These are phyloP conservation scores for Sinonovacula constricta DNA, from an alignment of 1,140 invertebrate genomes.

Conservation along the genomic window DNA sequence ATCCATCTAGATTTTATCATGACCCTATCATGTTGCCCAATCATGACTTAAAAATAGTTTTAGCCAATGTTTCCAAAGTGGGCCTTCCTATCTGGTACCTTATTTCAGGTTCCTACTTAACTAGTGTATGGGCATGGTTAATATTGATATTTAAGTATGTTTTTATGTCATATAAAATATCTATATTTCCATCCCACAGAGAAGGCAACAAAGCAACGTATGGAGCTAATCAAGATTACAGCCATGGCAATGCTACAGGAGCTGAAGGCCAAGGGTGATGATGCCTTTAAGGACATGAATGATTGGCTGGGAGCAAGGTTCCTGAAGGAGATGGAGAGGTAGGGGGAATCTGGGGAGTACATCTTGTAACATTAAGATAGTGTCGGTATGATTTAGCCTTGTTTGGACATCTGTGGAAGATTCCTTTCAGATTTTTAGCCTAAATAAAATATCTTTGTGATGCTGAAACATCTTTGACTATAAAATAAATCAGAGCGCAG, in stretches of 20 bases:
- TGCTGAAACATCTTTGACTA: too few relatives aligned
- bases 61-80: too few relatives aligned
- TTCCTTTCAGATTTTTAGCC: too few relatives aligned
- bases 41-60: too few relatives aligned
- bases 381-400: neutral
- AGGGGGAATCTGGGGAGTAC: neutral
- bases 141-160: neutral
- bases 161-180: neutral
- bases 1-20: too few relatives aligned
- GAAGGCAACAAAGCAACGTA: slow-evolving; percentile 63
- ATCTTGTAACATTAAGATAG: slow-evolving; percentile 1
- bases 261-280: slow-evolving; percentile 74
- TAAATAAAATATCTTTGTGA: too few relatives aligned
- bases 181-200: slow-evolving; percentile 59
- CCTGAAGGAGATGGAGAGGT: slow-evolving; percentile 78
- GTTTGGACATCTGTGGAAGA: too few relatives aligned
- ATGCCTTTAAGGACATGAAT: slow-evolving; percentile 76
- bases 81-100: too few relatives aligned
- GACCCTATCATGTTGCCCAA: too few relatives aligned
- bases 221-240: slow-evolving; percentile 72
- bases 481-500: too few relatives aligned
- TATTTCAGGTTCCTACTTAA: too few relatives aligned
- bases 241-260: slow-evolving; percentile 70
- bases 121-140: too few relatives aligned
- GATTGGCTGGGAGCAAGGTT: slow-evolving; percentile 78